A percentile compares a stretch with the other conserved stretches of the same genome.
These are phyloP conservation scores for Chrysodeixis includens DNA, from an alignment of 2,888 invertebrate species.

Conservation along the genomic window DNA sequence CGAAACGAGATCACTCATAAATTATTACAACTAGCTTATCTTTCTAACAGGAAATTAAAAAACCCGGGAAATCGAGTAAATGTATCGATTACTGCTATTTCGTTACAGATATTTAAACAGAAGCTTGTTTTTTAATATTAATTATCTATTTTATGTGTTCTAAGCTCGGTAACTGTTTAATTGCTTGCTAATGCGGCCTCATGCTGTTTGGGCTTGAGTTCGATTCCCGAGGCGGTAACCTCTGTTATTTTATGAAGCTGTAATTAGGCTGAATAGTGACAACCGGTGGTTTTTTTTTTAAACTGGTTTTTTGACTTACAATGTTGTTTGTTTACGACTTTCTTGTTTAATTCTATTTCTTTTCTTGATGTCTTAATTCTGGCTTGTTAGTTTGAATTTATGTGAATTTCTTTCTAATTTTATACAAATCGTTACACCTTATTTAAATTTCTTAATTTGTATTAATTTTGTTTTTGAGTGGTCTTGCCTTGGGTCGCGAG, in stretches of 20 bases:
- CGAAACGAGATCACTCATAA: constrained; percentile 8
- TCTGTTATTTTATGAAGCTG: background rate
- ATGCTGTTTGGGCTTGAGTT: constrained; percentile 1
- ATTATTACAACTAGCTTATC: constrained; percentile 15
- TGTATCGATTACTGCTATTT: constrained; percentile 19
- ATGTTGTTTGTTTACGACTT: background rate
- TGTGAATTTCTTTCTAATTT: background rate
- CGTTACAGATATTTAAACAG: constrained; percentile 25
- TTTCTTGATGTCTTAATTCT: constrained; percentile 1
- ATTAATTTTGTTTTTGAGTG: background rate
- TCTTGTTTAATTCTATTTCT: background rate
- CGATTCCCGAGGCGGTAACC: constrained; percentile 2
- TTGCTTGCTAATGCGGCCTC: background rate
- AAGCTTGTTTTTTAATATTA: constrained; percentile 2
- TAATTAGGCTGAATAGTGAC: background rate
- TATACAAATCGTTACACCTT: background rate
- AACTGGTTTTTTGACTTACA: background rate
- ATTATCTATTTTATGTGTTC: constrained; percentile 7
- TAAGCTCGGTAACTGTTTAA: constrained; percentile 1
- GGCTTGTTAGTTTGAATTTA: background rate
- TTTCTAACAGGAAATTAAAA: constrained; percentile 34
- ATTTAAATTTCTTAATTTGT: background rate
- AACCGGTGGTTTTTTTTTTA: background rate
- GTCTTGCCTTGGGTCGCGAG: background rate
- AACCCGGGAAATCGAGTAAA: constrained; percentile 33